Evolutionary conservation across 2,797 vertebrate genomes (phyloP), one percentile per base, ranked within the genome.

Genomic region (Tympanoctomys barrerae): DNA sequence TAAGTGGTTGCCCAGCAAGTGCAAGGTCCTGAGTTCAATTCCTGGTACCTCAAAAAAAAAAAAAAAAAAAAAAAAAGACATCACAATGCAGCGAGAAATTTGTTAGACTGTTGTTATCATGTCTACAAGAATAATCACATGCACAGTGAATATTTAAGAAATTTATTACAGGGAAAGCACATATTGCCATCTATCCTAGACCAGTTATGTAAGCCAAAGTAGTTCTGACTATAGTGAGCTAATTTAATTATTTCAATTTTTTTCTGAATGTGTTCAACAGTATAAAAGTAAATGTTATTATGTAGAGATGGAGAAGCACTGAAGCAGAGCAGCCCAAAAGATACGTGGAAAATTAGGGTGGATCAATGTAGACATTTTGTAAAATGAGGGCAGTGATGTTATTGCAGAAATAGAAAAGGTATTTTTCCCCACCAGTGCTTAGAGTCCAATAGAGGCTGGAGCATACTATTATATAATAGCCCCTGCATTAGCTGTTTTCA

Each of bases 211-310:
- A 90, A 91, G 79, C 28, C 59, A 73, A 87, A 94, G 10, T 49
- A 90, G 18, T 75, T 89, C 61, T 84, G 42, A 94, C 12, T 83
- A 2, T 77, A 84, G 9, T 79, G 71, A 12, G n/a, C 71, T 79
- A 52, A 87, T 2, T 66, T n/a, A 90, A 88, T 86, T 92, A 59
- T 66, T 62, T 66, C 46, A 83, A 79, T 16, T 64, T 22, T 3
- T 66, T 87, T 87, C 52, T 64, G 59, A 91, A 95, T 52, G 84
- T 83, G 89, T 90, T 89, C 22, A 80, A 73, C 10, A 46, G 4
- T 59, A 62, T 68, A 16, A 83, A 88, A 93, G 31, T 77, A 88
- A 42, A 54, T 33, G 0, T 66, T 81, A 49, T 80, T 36, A n/a
- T 89, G 83, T 70, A 92, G 54, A 86, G 24, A 61, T 21, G 64